phyloP scores from a whole-genome alignment of 1,140 invertebrate species.

The Heliconius nattereri region DNA sequence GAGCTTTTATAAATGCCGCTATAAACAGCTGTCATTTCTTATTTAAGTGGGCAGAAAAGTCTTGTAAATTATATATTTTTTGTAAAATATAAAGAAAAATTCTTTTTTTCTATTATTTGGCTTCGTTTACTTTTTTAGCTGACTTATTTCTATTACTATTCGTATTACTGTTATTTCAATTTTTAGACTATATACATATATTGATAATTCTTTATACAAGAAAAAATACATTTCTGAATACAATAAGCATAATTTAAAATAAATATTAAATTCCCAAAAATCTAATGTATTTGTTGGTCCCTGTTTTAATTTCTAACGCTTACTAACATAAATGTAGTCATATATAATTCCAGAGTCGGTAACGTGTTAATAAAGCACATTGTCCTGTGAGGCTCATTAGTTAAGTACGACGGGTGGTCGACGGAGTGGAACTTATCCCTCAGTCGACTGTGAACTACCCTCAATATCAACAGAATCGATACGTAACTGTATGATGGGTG shows the following conservation, averaged over 20 bases:
- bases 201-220: no score
- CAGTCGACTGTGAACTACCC: slow-evolving; percentile 55
- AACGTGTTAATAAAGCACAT: slow-evolving; percentile 28
- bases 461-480: slow-evolving; percentile 50
- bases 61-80: neutral
- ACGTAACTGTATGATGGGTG: slow-evolving; percentile 25
- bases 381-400: slow-evolving; percentile 49
- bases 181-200: no score
- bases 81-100: neutral
- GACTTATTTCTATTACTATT: neutral
- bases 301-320: no score
- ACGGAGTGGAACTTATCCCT: slow-evolving; percentile 55
- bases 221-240: no score
- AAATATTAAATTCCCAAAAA: no score
- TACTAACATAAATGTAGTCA: neutral
- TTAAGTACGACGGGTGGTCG: slow-evolving; percentile 49
- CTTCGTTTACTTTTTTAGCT: neutral
- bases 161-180: no score
- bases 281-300: no score
- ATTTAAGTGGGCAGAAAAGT: slow-evolving; percentile 14
- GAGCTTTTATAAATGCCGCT: neutral
- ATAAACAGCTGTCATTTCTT: neutral
- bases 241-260: no score
- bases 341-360: slow-evolving; percentile 3
- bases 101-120: neutral